Percentiles rank a stretch among this genome's conserved stretches.
Evolutionary conservation across 1,140 invertebrate genomes (phyloP).

Genomic region (Drosophila mayri): DNA sequence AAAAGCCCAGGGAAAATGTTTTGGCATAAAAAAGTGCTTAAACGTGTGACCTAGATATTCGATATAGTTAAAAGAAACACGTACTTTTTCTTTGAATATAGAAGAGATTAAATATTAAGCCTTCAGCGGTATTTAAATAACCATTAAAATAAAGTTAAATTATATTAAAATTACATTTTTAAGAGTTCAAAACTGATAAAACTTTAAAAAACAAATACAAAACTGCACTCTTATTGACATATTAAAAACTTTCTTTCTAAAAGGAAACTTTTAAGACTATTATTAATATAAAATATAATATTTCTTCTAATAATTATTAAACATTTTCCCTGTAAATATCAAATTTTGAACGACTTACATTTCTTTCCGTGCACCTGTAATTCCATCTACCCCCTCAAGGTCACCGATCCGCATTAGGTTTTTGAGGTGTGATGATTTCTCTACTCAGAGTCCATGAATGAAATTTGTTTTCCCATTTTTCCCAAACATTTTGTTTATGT

Average conservation of each 20-base stretch:
- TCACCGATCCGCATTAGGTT: conserved; percentile 27
- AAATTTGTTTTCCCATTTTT: conserved; percentile 43
- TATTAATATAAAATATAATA: background rate
- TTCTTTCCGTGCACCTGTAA: conserved; percentile 56
- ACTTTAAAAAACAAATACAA: background rate
- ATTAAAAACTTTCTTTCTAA: background rate
- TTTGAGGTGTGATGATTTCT: conserved; percentile 24
- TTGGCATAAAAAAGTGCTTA: background rate
- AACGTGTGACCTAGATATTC: background rate
- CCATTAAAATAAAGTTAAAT: too few relatives aligned
- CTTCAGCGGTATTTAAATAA: too few relatives aligned
- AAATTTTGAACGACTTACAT: background rate
- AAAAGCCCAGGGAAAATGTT: background rate
- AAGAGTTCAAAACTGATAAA: background rate
- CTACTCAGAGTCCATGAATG: conserved; percentile 50
- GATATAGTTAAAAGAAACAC: background rate
- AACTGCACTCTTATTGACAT: background rate
- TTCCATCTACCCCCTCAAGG: conserved; percentile 66
- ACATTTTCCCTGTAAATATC: background rate
- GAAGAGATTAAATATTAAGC: background rate
- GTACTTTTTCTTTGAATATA: background rate
- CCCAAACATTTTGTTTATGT: conserved; percentile 48
- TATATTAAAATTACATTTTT: background rate
- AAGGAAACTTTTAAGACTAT: background rate
- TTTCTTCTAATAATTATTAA: background rate